Evolutionary conservation across 2,797 vertebrate species (phyloP), one percentile per base, ranked within the genome.

Genomic region (Lepilemur septentrionalis): DNA sequence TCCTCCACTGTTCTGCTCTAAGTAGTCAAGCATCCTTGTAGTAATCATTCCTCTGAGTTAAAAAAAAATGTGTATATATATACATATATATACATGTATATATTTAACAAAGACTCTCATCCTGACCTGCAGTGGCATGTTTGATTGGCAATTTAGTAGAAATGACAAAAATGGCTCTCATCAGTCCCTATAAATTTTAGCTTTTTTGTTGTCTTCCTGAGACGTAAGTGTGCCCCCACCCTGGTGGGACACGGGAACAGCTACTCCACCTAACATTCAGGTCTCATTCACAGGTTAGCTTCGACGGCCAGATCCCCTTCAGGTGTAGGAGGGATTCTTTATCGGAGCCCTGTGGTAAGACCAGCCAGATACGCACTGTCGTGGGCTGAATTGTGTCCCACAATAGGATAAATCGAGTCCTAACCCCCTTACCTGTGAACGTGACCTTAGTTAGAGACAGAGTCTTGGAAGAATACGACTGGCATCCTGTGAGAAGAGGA

Each of bases 201-300:
- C 6, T 25, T 7, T 41, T 3, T 57, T 1, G 6, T 25, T 48
- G 76, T 11, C 13, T 81, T 88, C 23, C 43, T 20, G 57, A 75
- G 14, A 48, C 9, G 3, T 2, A 12, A 25, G 1, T 28, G 30
- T 50, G 4, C 25, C 20, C 35, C 30, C 4, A 7, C 35, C 32
- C 1, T 2, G 15, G 32, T 25, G 7, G n/a, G 7, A 1, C 9
- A 1, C 22, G 25, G 3, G 41, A 23, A 15, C 0, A 20, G 8
- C 30, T 2, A 18, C 8, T 7, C 18, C 25, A 4, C 15, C 13
- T 23, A 5, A 2, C 0, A 2, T 14, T 5, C 35, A 13, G 23
- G 9, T 28, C 28, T 14, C 35, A 3, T 17, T 32, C 63, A 8
- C 78, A 52, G 7, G 46, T 0, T 41, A 48, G 20, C 22, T 13